Conservation (phyloP, 2,113 vertebrate genomes). For the Dromiciops gliroides region DNA sequence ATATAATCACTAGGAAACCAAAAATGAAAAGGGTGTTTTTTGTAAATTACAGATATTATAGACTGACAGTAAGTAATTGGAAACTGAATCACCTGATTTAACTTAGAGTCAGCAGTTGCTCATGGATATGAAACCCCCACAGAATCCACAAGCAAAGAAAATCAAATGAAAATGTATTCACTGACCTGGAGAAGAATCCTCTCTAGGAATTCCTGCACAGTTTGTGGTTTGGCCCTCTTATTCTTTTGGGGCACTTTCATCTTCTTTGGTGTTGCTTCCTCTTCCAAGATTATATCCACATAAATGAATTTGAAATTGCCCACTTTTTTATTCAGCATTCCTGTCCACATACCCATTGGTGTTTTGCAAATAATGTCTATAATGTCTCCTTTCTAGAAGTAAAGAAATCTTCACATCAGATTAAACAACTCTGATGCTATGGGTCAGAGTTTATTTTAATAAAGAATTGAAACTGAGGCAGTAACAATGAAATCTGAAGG, state of each 20-base stretch:
- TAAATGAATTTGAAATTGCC: slow-evolving; percentile 99
- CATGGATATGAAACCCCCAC: neutral
- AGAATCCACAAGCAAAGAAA: neutral
- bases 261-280: slow-evolving; percentile 84
- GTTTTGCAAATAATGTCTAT: slow-evolving; percentile 95
- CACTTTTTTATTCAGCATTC: slow-evolving; percentile 90
- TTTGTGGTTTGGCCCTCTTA: slow-evolving; percentile 85
- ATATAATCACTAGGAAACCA: neutral
- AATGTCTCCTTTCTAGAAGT: slow-evolving; percentile 91
- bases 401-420: slow-evolving; percentile 35
- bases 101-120: neutral
- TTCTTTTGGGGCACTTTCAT: slow-evolving; percentile 81
- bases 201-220: slow-evolving; percentile 89
- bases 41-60: neutral
- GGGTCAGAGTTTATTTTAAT: neutral
- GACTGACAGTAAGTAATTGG: neutral
- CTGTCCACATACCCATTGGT: slow-evolving; percentile 96
- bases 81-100: neutral
- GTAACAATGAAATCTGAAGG: neutral
- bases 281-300: slow-evolving; percentile 88
- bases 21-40: neutral
- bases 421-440: neutral
- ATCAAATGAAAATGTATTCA: neutral
- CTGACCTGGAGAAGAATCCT: slow-evolving; percentile 91
- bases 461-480: neutral